Conservation (phyloP, 30 jellyfish, hydroid and myxozoan genomes). For the Nemopilema nomurai region DNA sequence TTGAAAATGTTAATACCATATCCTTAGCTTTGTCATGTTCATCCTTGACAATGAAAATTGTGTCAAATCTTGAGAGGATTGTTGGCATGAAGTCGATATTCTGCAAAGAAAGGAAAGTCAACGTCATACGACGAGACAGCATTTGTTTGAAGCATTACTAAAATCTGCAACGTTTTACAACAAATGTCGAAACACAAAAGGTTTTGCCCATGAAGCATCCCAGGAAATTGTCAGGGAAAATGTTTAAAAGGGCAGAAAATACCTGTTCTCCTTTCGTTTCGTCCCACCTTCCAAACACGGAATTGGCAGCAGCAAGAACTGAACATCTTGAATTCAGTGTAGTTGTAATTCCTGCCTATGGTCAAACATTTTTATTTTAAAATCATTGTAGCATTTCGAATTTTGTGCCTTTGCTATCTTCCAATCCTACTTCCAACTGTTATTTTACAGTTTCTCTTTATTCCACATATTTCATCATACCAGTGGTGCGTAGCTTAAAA, state of each 20-base stretch:
- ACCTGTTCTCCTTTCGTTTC: constrained; percentile 99
- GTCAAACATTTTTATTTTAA: background rate
- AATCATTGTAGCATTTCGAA: too few species aligned
- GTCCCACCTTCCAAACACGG: constrained; percentile 99
- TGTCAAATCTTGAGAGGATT: constrained; percentile 96
- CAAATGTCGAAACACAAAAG: background rate
- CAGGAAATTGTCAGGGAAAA: background rate
- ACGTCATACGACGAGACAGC: too few species aligned
- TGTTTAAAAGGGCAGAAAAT: background rate
- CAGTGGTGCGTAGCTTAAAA: too few species aligned
- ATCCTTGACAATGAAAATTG: constrained; percentile 93
- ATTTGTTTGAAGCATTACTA: too few species aligned
- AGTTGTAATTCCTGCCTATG: constrained; percentile 99
- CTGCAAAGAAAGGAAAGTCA: constrained; percentile 41
- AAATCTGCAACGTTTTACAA: background rate
- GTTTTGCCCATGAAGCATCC: background rate
- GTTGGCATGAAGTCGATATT: constrained; percentile 99
- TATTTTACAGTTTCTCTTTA: too few species aligned
- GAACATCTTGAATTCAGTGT: constrained; percentile 98
- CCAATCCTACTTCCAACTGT: too few species aligned
- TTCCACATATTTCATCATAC: too few species aligned
- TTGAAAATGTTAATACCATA: too few species aligned
- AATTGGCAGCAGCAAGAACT: constrained; percentile 99
- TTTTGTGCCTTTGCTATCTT: too few species aligned
- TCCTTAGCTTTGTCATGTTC: constrained; percentile 97